Conservation (phyloP, 2,888 invertebrate species). For the Tenthredo distinguenda region DNA sequence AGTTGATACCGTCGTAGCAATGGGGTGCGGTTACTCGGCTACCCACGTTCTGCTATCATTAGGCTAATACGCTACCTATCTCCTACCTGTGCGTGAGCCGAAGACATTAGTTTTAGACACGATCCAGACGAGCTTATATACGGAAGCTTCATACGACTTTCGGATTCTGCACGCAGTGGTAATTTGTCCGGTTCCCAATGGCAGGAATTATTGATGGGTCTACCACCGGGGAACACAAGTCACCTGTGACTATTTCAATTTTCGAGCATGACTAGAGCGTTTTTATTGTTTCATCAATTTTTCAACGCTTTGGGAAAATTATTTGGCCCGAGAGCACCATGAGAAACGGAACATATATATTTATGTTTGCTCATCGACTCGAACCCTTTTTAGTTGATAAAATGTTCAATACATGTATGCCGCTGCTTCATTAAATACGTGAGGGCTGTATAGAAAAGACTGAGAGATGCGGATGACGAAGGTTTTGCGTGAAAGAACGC, state of each 20-base stretch:
- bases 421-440: neutral
- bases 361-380: neutral
- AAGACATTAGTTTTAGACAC: conserved; percentile 45
- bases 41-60: conserved; percentile 39
- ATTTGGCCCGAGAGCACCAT: neutral
- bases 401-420: neutral
- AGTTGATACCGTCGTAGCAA: conserved; percentile 13
- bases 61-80: conserved; percentile 29
- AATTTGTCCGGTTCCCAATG: conserved; percentile 28
- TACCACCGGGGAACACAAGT: conserved; percentile 10
- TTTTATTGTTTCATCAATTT: conserved; percentile 8
- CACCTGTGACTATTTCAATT: conserved; percentile 36
- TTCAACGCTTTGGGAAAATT: neutral
- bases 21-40: conserved; percentile 45
- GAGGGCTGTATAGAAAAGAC: neutral
- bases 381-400: neutral
- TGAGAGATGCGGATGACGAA: neutral
- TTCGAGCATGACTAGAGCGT: conserved; percentile 14
- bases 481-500: neutral
- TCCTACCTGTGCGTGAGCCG: conserved; percentile 27
- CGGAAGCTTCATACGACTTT: conserved; percentile 30
- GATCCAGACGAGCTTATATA: conserved; percentile 38
- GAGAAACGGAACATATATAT: neutral
- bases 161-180: conserved; percentile 46
- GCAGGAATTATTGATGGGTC: conserved; percentile 38